A percentile compares a stretch with the other conserved stretches of the same genome.
Conservation (phyloP, 2,797 vertebrate genomes). For the Scarus forsteni region DNA sequence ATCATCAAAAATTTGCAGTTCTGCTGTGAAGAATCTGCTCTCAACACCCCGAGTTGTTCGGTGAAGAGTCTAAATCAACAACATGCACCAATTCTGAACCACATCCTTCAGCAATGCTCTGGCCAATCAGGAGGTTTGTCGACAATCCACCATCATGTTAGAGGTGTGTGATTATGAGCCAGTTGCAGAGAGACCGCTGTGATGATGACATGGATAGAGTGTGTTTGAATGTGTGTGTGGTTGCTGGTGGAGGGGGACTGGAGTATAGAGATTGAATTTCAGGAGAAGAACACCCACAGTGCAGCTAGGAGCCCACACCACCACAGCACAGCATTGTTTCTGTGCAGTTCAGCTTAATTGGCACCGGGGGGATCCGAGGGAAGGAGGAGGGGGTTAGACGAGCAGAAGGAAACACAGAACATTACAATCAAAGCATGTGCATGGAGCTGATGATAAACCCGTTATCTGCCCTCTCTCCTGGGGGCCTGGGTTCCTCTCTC, state of each 20-base stretch:
- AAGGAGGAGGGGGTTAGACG: slow-evolving; percentile 76
- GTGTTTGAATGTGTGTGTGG: slow-evolving; percentile 23
- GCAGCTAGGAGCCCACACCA: slow-evolving; percentile 67
- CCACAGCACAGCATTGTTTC: slow-evolving; percentile 94
- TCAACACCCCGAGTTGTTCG: not conserved
- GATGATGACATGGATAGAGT: slow-evolving; percentile 42
- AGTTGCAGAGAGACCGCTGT: slow-evolving; percentile 31
- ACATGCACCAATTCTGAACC: slow-evolving; percentile 25
- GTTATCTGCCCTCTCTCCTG: slow-evolving; percentile 81
- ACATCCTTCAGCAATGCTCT: slow-evolving; percentile 8
- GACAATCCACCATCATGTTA: slow-evolving; percentile 29
- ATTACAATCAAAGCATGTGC: slow-evolving; percentile 92
- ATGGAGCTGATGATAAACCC: slow-evolving; percentile 88
- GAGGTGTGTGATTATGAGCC: slow-evolving; percentile 40
- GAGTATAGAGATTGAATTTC: slow-evolving; percentile 75
- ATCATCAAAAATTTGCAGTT: not conserved
- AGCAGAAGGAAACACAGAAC: slow-evolving; percentile 91
- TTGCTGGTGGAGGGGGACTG: slow-evolving; percentile 1
- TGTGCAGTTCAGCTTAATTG: slow-evolving; percentile 95
- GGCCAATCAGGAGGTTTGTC: slow-evolving; percentile 24
- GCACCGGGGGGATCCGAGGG: slow-evolving; percentile 89
- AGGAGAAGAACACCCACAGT: slow-evolving; percentile 84
- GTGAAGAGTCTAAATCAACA: not conserved
- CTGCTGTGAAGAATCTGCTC: not conserved
- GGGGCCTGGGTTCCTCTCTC: slow-evolving; percentile 80